These are phyloP conservation scores for Drosophila borealis DNA, from an alignment of 2,888 invertebrate species.

Conservation along the genomic window DNA sequence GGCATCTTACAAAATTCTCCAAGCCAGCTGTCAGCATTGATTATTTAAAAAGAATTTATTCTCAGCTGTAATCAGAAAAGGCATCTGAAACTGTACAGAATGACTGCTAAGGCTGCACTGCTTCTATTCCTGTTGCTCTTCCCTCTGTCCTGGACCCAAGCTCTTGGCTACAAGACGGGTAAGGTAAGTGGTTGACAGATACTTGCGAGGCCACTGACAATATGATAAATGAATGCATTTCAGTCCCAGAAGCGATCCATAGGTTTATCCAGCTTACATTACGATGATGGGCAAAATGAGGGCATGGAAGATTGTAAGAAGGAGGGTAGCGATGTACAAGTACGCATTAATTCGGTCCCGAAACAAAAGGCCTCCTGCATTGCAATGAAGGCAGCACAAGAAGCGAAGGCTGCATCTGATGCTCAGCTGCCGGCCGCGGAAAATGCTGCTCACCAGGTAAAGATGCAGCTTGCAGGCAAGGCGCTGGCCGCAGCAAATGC, in stretches of 20 bases:
- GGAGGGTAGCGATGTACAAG: conserved; percentile 7
- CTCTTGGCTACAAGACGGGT: conserved; percentile 5
- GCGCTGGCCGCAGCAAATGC: conserved; percentile 90
- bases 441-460: conserved; percentile 90
- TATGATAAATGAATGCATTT: background rate
- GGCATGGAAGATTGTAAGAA: background rate
- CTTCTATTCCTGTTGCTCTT: conserved; percentile 1
- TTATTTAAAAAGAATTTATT: background rate
- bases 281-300: conserved; percentile 4
- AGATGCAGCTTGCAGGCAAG: conserved; percentile 90
- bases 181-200: conserved; percentile 19
- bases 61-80: background rate
- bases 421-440: conserved; percentile 91
- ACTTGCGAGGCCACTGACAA: background rate
- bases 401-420: conserved; percentile 89
- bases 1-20: conserved; percentile 45
- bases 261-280: background rate
- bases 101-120: conserved; percentile 16
- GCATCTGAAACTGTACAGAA: conserved; percentile 8
- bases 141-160: background rate
- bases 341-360: conserved; percentile 16
- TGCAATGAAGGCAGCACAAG: conserved; percentile 90
- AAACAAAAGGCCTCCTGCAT: conserved; percentile 87
- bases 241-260: conserved; percentile 5
- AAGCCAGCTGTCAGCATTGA: conserved; percentile 18